These are phyloP conservation scores for Neolamprologus devosi DNA, from an alignment of 2,113 vertebrate genomes.

Conservation along the genomic window DNA sequence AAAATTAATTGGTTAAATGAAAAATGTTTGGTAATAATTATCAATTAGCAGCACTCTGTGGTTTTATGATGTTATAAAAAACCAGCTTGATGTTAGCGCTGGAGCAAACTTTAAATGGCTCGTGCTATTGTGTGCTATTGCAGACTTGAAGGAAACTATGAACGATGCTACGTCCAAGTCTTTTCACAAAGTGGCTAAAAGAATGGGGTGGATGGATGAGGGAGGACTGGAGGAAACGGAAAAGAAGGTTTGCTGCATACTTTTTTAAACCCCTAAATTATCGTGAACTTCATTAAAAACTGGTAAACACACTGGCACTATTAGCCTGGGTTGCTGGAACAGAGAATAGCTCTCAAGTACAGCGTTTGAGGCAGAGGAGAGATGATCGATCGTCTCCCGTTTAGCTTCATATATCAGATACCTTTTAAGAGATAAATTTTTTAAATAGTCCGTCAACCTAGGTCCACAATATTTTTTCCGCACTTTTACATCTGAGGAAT, in stretches of 20 bases:
- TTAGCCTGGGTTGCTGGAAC: neutral
- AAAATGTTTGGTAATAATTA: neutral
- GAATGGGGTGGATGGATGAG: conserved; percentile 52
- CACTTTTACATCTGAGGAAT: neutral
- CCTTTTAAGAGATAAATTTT: neutral
- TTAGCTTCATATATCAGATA: neutral
- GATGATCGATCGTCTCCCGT: neutral
- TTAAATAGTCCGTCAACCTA: neutral
- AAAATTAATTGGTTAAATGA: neutral
- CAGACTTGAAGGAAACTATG: conserved; percentile 27
- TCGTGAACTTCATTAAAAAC: neutral
- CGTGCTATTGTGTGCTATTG: neutral
- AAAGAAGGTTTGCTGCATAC: conserved; percentile 37
- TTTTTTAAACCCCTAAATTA: neutral
- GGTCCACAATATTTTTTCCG: too few species aligned
- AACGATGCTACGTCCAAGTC: conserved; percentile 17
- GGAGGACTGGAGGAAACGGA: conserved; percentile 50
- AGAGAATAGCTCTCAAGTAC: neutral
- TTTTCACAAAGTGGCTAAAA: conserved; percentile 63
- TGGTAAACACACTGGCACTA: neutral
- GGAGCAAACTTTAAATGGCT: neutral
- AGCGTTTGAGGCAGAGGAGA: neutral
- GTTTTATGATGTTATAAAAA: neutral
- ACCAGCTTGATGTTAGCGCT: neutral
- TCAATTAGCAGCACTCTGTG: neutral